Evolutionary conservation across 2,113 vertebrate species (phyloP), one percentile per base, ranked within the genome.

Genomic region (western clawed frog (Xenopus tropicalis)): DNA sequence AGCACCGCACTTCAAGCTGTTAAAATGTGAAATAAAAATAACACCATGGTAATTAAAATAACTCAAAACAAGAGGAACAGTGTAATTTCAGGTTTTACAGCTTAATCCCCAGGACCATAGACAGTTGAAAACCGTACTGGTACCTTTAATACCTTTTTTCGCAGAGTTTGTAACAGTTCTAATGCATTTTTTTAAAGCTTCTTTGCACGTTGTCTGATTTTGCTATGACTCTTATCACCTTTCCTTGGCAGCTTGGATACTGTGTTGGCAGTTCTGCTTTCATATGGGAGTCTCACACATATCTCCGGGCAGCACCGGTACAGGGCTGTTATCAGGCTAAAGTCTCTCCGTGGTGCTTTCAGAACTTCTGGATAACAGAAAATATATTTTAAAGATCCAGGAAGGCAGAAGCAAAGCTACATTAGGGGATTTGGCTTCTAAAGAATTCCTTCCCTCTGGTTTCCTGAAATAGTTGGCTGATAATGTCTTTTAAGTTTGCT

Each of bases 181-280:
- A 37, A 37, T n/a, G 19, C 42, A 14, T 69, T 69, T 61, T 76
- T 76, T n/a, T 44, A 46, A 69, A n/a, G 66, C 62, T 76, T 63
- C 73, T 69, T 74, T 52, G 52, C 42, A 65, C 25, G 42, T 76
- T 62, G 25, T 69, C 73, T 69, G 58, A 69, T 63, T 67, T 69
- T 76, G 58, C 66, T 69, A 63, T 69, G 73, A 69, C 73, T 76
- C 73, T 74, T 76, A 76, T 76, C 73, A 76, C 66, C 73, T 76
- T 76, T 76, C 24, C 46, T 69, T 76, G 73, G 66, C 73, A 76
- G 51, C 58, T 69, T 56, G 57, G 59, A 74, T 74, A 68, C 72
- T 61, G 48, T 58, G 73, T 63, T 76, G 66, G 73, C 73, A 76
- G 59, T 76, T 76, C 66, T 69, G 21, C 66, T 69, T 56, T 69